Conservation (phyloP, 2,797 vertebrate species). For the Hapalemur alaotrensis region DNA sequence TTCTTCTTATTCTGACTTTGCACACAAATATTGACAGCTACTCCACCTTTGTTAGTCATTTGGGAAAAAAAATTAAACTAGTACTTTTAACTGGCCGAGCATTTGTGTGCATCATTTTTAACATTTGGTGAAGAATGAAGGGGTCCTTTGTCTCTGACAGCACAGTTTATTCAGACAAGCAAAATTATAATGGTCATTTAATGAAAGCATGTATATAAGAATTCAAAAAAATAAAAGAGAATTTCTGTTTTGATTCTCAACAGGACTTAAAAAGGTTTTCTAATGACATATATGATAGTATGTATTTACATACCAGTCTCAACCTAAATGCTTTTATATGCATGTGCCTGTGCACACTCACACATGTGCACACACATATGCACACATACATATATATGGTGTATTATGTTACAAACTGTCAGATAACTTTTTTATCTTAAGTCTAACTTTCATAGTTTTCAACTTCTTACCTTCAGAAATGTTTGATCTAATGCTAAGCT, state of each 20-base stretch:
- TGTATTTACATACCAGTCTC: not conserved
- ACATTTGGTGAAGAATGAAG: not conserved
- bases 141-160: not conserved
- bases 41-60: not conserved
- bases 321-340: not conserved
- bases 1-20: conserved; percentile 30
- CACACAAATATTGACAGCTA: not conserved
- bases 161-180: not conserved
- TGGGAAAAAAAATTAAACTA: not conserved
- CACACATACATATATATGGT: not conserved
- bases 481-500: conserved; percentile 6
- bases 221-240: not conserved
- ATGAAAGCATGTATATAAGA: not conserved
- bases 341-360: too few species aligned
- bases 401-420: not conserved
- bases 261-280: not conserved
- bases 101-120: not conserved
- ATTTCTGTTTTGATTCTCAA: not conserved
- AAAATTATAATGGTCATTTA: not conserved
- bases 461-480: not conserved
- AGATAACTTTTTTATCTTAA: not conserved
- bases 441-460: not conserved
- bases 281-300: not conserved
- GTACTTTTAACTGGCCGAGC: not conserved
- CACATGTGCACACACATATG: not conserved